Base-by-base conservation (phyloP, 2,113 vertebrate genomes). In the Arenaria interpres region DNA sequence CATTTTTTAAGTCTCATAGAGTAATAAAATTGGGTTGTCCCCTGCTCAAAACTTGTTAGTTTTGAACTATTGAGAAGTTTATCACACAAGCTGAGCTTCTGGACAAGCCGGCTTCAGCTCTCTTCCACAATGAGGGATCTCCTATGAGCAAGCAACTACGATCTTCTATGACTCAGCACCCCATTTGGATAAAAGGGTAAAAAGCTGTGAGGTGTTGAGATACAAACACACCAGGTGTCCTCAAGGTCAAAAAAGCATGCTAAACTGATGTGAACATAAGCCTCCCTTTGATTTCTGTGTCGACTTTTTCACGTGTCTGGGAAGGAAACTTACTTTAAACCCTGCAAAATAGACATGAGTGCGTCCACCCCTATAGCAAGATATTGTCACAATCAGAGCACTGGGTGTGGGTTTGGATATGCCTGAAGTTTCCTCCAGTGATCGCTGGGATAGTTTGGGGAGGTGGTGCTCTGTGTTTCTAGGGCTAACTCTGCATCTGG, bases 331-430 rank as follows among this genome's bases (percentile, higher is more conserved):
- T 60, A 37, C 93, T 88, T 85, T 76, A 64, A 92, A 66, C 14
- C 4, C 16, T 67, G n/a, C 6, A n/a, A 62, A 87, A 72, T 25
- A 5, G 32, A 37, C 18, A 12, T 5, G 7, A 75, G 23, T 30
- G 4, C 0, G 0, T 68, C 82, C 43, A 85, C 14, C 7, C 32
- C 32, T 45, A 1, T 39, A 37, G 35, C 33, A 78, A n/a, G 23
- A 56, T 39, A 8, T 59, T 78, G 76, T 66, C 67, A 69, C 45
- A 32, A 60, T 59, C 50, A 69, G 53, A 80, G 35, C 14, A 13
- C 23, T 59, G 54, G 11, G 22, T 6, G 3, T 72, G 46, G 10
- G 15, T 67, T 57, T 89, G 35, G 33, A 33, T 81, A 78, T 71
- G 32, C 16, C 41, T 87, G 43, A 51, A 37, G 9, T n/a, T 7